These are phyloP conservation scores for Limanda limanda DNA, from an alignment of 2,113 vertebrate genomes.

Conservation along the genomic window DNA sequence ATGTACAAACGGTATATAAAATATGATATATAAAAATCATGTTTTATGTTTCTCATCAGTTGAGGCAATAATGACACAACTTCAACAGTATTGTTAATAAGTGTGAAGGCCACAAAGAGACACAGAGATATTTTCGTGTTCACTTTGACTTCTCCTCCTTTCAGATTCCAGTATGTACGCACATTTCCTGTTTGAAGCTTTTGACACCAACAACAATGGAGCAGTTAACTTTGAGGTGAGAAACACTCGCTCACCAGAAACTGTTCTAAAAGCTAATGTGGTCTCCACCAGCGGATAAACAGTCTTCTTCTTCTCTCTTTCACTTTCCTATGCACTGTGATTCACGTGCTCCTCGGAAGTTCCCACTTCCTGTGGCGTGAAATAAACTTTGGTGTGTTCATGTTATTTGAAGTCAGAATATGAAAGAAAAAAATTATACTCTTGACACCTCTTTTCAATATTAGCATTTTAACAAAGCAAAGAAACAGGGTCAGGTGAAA, in stretches of 20 bases:
- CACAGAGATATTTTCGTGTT: not conserved
- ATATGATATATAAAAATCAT: too few relatives aligned
- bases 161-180: constrained; percentile 95
- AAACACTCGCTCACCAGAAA: not conserved
- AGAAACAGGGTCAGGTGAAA: too few relatives aligned
- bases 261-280: not conserved
- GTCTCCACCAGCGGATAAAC: not conserved
- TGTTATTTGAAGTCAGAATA: too few relatives aligned
- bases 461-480: too few relatives aligned
- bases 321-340: too few relatives aligned
- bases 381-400: too few relatives aligned
- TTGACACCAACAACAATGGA: constrained; percentile 92
- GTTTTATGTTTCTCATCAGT: not conserved
- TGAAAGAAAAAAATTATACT: too few relatives aligned
- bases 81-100: not conserved
- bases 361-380: too few relatives aligned
- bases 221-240: constrained; percentile 93
- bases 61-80: not conserved
- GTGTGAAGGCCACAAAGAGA: too few relatives aligned
- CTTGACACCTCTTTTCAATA: too few relatives aligned
- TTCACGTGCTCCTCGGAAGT: too few relatives aligned
- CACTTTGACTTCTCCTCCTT: constrained; percentile 14
- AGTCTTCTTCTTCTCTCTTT: not conserved
- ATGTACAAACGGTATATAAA: too few relatives aligned
- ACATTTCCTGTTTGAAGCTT: constrained; percentile 96